phyloP scores from a whole-genome alignment of 2,888 invertebrate species.

The Elegia similella region DNA sequence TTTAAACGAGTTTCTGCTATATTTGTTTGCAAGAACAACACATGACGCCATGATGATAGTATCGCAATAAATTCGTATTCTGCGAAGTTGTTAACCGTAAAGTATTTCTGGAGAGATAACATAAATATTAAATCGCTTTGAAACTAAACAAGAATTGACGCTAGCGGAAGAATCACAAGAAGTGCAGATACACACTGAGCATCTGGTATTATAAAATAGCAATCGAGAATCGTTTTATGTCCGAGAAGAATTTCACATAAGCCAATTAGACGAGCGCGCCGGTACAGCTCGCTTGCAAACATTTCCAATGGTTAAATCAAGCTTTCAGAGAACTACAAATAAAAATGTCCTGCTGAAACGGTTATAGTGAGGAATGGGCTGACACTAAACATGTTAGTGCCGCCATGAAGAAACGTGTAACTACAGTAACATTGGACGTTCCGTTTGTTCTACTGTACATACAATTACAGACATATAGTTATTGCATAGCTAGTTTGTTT shows the following conservation, averaged over 20 bases:
- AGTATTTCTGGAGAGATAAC: constrained; percentile 16
- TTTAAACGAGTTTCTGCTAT: constrained; percentile 61
- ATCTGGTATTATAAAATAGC: constrained; percentile 51
- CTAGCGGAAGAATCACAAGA: constrained; percentile 32
- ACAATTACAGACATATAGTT: constrained; percentile 7
- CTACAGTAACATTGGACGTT: constrained; percentile 28
- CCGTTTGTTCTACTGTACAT: constrained; percentile 24
- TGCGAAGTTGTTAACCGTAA: neutral
- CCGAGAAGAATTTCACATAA: constrained; percentile 37
- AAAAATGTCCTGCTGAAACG: constrained; percentile 51
- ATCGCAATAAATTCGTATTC: constrained; percentile 14
- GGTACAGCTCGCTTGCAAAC: constrained; percentile 38
- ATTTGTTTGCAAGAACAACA: constrained; percentile 48
- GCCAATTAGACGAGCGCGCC: constrained; percentile 32
- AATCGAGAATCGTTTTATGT: constrained; percentile 36
- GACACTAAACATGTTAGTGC: constrained; percentile 51
- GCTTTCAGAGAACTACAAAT: constrained; percentile 49
- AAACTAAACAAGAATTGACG: constrained; percentile 20
- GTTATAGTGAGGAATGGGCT: constrained; percentile 48
- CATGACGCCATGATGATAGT: constrained; percentile 28
- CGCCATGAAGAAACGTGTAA: constrained; percentile 45
- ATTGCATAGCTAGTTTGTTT: neutral
- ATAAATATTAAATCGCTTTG: constrained; percentile 17
- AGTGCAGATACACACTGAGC: constrained; percentile 39
- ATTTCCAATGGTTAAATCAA: constrained; percentile 48